These are phyloP conservation scores for Sitta carolinensis DNA, from an alignment of 2,797 vertebrate species.

Conservation along the genomic window DNA sequence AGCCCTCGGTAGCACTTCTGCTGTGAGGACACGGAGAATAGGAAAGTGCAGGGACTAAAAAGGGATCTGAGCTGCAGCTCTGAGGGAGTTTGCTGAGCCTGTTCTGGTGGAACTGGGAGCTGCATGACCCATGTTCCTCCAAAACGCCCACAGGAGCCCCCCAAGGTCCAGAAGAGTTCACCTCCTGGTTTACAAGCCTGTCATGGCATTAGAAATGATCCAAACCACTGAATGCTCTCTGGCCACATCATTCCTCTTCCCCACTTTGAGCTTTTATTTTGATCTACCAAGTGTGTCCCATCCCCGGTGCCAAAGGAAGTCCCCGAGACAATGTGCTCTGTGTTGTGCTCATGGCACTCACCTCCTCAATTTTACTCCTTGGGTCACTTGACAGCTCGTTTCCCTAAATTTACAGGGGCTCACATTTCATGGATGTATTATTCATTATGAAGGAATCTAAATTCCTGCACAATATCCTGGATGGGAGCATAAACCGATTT, in stretches of 20 bases:
- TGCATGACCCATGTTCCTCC: rapidly evolving
- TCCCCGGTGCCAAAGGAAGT: slow-evolving; percentile 49
- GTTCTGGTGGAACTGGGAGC: background rate
- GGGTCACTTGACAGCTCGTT: slow-evolving; percentile 28
- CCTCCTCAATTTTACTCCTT: background rate
- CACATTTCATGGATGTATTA: slow-evolving; percentile 21
- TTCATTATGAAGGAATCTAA: background rate
- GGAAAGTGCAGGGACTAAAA: background rate
- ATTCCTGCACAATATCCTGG: slow-evolving; percentile 33
- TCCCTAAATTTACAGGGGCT: slow-evolving; percentile 24
- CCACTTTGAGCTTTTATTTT: slow-evolving; percentile 41
- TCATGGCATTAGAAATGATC: background rate
- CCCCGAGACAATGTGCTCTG: slow-evolving; percentile 30
- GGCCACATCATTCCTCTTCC: background rate
- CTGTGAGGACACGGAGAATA: rapidly evolving
- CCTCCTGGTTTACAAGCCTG: background rate
- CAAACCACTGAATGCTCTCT: background rate
- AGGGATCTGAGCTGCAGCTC: background rate
- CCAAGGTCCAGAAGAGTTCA: background rate
- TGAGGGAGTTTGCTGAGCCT: background rate
- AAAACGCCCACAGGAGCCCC: background rate
- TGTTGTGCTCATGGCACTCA: background rate
- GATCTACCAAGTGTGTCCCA: slow-evolving; percentile 52
- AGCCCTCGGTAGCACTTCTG: background rate
- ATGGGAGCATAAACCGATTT: background rate